These are phyloP conservation scores for Pomatostomus ruficeps DNA, from an alignment of 2,113 vertebrate genomes.

Conservation along the genomic window DNA sequence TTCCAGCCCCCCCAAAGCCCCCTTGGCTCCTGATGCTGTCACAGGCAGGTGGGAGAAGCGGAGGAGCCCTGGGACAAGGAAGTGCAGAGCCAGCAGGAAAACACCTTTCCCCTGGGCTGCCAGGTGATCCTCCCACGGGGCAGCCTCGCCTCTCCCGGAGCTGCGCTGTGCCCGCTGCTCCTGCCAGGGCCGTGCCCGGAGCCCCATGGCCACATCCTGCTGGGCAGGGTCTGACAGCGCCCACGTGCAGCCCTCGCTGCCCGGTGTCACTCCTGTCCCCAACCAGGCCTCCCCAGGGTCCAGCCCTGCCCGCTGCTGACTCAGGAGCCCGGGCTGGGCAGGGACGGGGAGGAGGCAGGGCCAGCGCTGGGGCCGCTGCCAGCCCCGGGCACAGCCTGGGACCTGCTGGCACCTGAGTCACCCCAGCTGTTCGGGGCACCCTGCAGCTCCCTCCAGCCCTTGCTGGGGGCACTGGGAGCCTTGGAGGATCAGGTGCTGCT, in stretches of 20 bases:
- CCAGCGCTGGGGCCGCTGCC: background rate
- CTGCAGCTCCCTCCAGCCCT: background rate
- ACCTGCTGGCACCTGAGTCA: background rate
- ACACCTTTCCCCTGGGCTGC: background rate
- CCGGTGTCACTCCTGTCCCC: fast-evolving
- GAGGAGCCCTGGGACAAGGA: background rate
- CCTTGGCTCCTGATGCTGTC: fast-evolving
- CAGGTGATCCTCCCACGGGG: background rate
- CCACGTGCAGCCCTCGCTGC: fast-evolving
- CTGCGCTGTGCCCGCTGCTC: background rate
- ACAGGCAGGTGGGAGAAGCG: background rate
- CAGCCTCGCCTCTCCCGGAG: background rate
- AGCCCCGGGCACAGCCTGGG: background rate
- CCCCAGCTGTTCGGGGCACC: background rate
- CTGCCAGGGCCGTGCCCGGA: background rate
- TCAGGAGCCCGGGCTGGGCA: background rate
- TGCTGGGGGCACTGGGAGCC: background rate
- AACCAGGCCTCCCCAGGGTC: background rate
- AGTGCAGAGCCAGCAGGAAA: background rate
- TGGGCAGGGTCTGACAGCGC: fast-evolving
- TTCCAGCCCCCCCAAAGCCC: background rate
- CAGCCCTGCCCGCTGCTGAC: background rate
- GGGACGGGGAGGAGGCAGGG: background rate
- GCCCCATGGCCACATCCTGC: background rate
- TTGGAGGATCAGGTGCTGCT: fast-evolving